These are phyloP conservation scores for Arrhamphus sclerolepis DNA, from an alignment of 2,797 vertebrate genomes.

Conservation along the genomic window DNA sequence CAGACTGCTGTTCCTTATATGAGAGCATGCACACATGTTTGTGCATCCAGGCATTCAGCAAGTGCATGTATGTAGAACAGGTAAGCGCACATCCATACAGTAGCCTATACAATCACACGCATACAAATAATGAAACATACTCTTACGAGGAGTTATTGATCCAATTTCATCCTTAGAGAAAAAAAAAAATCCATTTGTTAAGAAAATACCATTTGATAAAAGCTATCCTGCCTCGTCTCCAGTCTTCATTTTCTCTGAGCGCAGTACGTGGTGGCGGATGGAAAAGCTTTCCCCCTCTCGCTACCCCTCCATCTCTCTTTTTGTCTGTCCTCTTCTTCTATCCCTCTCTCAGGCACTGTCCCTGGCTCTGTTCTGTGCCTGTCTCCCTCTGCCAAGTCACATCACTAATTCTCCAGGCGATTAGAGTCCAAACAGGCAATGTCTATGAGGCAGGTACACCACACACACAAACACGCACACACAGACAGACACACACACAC, in stretches of 20 bases:
- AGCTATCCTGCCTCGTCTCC: conserved; percentile 69
- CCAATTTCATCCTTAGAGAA: conserved; percentile 49
- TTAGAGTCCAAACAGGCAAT: conserved; percentile 71
- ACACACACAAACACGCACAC: conserved; percentile 48
- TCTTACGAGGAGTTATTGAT: conserved; percentile 71
- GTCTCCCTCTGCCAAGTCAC: conserved; percentile 77
- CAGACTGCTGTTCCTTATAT: conserved; percentile 51
- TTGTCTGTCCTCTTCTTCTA: conserved; percentile 69
- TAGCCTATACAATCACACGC: conserved; percentile 1
- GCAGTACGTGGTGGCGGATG: conserved; percentile 48
- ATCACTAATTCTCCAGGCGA: conserved; percentile 78
- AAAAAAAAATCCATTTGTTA: conserved; percentile 62
- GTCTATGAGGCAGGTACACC: conserved; percentile 70
- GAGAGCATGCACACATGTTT: conserved; percentile 37
- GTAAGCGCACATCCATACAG: conserved; percentile 5
- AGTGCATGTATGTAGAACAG: conserved; percentile 49
- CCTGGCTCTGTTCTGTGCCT: conserved; percentile 70
- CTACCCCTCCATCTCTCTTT: conserved; percentile 68
- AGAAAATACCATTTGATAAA: conserved; percentile 52
- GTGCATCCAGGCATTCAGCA: conserved; percentile 58
- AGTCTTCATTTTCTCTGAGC: conserved; percentile 58
- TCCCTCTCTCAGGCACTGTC: conserved; percentile 74
- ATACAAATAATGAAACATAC: conserved; percentile 18
- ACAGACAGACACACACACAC: conserved; percentile 18
- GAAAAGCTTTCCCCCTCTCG: conserved; percentile 66